These are phyloP conservation scores for Perdix hodgsoniae DNA, from an alignment of 2,797 vertebrate genomes.

Conservation along the genomic window DNA sequence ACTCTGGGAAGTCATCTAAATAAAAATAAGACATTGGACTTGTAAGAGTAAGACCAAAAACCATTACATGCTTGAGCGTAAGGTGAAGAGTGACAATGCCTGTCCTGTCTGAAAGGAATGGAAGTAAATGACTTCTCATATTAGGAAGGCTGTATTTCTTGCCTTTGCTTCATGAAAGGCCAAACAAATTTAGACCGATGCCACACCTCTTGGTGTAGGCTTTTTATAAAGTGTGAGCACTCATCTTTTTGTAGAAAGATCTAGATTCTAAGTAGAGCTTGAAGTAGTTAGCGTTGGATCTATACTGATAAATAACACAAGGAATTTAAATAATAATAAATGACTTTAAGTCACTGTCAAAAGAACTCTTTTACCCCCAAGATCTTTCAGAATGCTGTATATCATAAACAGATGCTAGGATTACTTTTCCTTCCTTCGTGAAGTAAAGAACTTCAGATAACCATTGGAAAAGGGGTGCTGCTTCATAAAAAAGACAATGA, in stretches of 20 bases:
- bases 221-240: background rate
- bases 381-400: background rate
- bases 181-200: background rate
- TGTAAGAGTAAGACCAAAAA: fast-evolving
- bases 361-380: background rate
- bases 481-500: background rate
- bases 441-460: background rate
- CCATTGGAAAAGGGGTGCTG: background rate
- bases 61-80: fast-evolving
- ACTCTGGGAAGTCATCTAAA: constrained; percentile 97
- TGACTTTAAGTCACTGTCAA: background rate
- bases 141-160: background rate
- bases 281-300: background rate
- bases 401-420: background rate
- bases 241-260: background rate
- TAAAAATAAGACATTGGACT: background rate
- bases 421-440: background rate
- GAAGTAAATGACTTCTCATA: fast-evolving
- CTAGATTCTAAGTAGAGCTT: background rate
- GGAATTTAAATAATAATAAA: background rate
- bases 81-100: too few relatives aligned
- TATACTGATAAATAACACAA: background rate
- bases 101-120: fast-evolving
- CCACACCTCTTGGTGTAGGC: background rate
- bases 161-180: background rate